These are phyloP conservation scores for Synergus japonicus DNA, from an alignment of 2,888 invertebrate species.

Conservation along the genomic window DNA sequence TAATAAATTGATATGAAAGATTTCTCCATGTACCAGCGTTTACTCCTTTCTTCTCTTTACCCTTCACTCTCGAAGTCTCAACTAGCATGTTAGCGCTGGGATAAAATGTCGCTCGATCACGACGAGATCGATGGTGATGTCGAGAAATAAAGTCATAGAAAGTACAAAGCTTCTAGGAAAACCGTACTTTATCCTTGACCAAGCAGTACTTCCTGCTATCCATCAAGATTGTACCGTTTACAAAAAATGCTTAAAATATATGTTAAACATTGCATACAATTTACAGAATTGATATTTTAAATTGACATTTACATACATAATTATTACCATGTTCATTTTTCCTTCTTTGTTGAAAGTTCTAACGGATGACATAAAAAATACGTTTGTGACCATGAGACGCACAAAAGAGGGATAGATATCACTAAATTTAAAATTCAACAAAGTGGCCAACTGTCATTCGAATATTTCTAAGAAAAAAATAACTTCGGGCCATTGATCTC, in stretches of 20 bases:
- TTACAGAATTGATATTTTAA: background rate
- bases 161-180: slow-evolving; percentile 38
- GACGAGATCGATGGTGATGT: slow-evolving; percentile 35
- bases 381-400: background rate
- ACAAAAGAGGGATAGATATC: background rate
- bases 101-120: slow-evolving; percentile 40
- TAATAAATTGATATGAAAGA: no score
- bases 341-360: background rate
- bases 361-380: background rate
- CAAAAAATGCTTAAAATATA: background rate
- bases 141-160: slow-evolving; percentile 37
- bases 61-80: slow-evolving; percentile 16
- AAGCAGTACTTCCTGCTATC: slow-evolving; percentile 21
- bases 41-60: slow-evolving; percentile 25
- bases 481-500: slow-evolving; percentile 37
- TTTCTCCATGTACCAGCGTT: background rate
- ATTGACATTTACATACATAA: background rate
- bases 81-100: slow-evolving; percentile 11
- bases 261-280: background rate
- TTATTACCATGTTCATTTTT: background rate
- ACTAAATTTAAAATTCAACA: background rate
- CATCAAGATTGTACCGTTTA: slow-evolving; percentile 17
- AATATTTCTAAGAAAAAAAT: slow-evolving; percentile 1
- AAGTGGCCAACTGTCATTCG: slow-evolving; percentile 32
- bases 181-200: slow-evolving; percentile 30